phyloP scores from a whole-genome alignment of 1,140 invertebrate species.

The Leptinotarsa texana region DNA sequence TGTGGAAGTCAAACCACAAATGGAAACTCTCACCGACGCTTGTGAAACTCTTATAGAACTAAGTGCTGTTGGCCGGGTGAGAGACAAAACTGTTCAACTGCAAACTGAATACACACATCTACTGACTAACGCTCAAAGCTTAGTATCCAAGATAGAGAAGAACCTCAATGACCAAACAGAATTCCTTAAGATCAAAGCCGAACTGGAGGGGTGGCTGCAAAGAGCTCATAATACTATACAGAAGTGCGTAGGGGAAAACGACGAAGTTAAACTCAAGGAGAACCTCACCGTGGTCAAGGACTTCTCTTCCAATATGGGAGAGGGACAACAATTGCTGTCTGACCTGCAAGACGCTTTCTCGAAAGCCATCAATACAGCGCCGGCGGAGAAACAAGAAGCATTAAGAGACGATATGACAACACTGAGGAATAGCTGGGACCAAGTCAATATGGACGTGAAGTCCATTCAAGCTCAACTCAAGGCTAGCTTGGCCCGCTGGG shows the following conservation, averaged over 20 bases:
- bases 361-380: conserved; percentile 80
- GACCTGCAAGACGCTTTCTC: conserved; percentile 81
- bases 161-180: conserved; percentile 87
- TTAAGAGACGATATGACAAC: conserved; percentile 74
- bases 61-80: conserved; percentile 78
- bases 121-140: conserved; percentile 74
- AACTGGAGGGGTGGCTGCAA: conserved; percentile 80
- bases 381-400: conserved; percentile 77
- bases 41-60: conserved; percentile 86
- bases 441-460: conserved; percentile 79
- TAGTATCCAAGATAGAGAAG: conserved; percentile 84
- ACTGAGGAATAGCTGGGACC: conserved; percentile 80
- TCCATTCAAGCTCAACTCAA: conserved; percentile 78
- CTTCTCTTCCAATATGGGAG: conserved; percentile 75
- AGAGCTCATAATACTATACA: conserved; percentile 77
- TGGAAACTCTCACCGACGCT: conserved; percentile 84
- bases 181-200: conserved; percentile 81
- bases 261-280: conserved; percentile 76
- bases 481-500: conserved; percentile 76
- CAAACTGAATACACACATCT: conserved; percentile 80
- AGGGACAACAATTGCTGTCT: conserved; percentile 83
- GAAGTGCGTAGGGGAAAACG: conserved; percentile 80
- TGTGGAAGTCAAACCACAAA: conserved; percentile 71
- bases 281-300: conserved; percentile 79
- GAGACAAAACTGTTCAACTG: conserved; percentile 82